A percentile compares a stretch with the other conserved stretches of the same genome.
These are phyloP conservation scores for Hyla sarda DNA, from an alignment of 2,113 vertebrate species.

Conservation along the genomic window DNA sequence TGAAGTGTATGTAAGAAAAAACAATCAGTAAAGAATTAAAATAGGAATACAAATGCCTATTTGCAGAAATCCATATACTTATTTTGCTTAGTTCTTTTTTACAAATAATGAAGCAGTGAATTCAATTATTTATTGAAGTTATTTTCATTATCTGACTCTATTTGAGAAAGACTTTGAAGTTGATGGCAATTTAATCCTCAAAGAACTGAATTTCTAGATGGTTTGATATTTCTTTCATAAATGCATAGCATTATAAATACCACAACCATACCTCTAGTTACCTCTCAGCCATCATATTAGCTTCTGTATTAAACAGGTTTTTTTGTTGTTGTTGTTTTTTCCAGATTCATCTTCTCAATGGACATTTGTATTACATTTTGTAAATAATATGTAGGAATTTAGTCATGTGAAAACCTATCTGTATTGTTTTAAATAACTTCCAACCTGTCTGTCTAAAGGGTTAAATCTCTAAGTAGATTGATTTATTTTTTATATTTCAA, in stretches of 20 bases:
- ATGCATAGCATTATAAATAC: slow-evolving; percentile 9
- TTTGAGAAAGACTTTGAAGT: slow-evolving; percentile 34
- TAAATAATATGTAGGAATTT: background rate
- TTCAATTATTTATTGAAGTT: slow-evolving; percentile 47
- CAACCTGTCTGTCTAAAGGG: background rate
- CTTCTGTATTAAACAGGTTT: background rate
- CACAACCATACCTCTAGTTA: slow-evolving; percentile 18
- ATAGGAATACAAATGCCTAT: slow-evolving; percentile 18
- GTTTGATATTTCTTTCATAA: slow-evolving; percentile 28
- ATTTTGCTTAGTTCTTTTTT: slow-evolving; percentile 1
- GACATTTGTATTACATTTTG: background rate
- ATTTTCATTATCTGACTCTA: slow-evolving; percentile 49
- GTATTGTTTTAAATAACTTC: background rate
- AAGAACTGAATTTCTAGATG: slow-evolving; percentile 24
- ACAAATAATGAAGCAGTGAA: slow-evolving; percentile 40
- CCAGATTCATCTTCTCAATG: too few relatives aligned
- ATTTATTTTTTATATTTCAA: too few relatives aligned
- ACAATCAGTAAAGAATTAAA: background rate
- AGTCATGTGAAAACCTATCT: background rate
- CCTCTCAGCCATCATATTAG: background rate
- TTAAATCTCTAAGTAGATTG: too few relatives aligned
- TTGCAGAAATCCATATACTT: slow-evolving; percentile 21
- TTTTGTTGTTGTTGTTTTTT: background rate
- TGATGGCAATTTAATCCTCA: slow-evolving; percentile 48
- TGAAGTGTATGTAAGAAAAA: background rate